Percentiles rank a stretch among this genome's conserved stretches.
These are phyloP conservation scores for Cheumatopsyche charites DNA, from an alignment of 1,140 invertebrate genomes.

Conservation along the genomic window DNA sequence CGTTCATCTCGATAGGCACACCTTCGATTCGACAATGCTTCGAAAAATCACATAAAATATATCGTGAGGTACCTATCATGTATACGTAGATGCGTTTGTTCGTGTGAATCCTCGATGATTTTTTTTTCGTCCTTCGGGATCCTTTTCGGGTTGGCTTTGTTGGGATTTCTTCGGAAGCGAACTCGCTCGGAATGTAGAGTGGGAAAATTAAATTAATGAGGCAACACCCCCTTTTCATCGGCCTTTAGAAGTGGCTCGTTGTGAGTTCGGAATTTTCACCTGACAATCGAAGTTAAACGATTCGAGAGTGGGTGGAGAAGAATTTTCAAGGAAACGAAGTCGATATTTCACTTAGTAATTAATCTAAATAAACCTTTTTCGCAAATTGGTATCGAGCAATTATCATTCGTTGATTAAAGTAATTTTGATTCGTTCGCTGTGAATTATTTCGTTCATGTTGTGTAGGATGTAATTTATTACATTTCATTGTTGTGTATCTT, in stretches of 20 bases:
- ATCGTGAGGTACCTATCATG: too few species aligned
- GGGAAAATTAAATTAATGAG: conserved; percentile 16
- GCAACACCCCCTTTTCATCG: neutral
- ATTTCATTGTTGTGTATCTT: too few species aligned
- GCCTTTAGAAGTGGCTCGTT: too few species aligned
- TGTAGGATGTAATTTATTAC: too few species aligned
- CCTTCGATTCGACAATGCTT: neutral
- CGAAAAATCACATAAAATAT: too few species aligned
- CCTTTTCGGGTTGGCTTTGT: conserved; percentile 2
- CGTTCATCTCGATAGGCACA: neutral
- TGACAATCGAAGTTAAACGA: neutral
- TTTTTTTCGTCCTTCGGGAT: conserved; percentile 6
- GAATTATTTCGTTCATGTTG: too few species aligned
- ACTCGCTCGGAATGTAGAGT: conserved; percentile 8
- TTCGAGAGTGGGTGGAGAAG: neutral
- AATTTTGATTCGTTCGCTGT: too few species aligned
- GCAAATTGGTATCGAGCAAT: too few species aligned
- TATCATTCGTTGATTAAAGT: too few species aligned
- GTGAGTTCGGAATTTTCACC: neutral
- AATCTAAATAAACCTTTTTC: too few species aligned
- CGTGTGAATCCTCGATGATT: too few species aligned
- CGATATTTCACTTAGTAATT: neutral
- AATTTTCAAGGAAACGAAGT: neutral
- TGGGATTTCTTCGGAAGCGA: conserved; percentile 4
- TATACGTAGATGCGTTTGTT: too few species aligned